Base-by-base conservation (phyloP, 1,140 invertebrate genomes). In the Thereuonema tuberculata region DNA sequence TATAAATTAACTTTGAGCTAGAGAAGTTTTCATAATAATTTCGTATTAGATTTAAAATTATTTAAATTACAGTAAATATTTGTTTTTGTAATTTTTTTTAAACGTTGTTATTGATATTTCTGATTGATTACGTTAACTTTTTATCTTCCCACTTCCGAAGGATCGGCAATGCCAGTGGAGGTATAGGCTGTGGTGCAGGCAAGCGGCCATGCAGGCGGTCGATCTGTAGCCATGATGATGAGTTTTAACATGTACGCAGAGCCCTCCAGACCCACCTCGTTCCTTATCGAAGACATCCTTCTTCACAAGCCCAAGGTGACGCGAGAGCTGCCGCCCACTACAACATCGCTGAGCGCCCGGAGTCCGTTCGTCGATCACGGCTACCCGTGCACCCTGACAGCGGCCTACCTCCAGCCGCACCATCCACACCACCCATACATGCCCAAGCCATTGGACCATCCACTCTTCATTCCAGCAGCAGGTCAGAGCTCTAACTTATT, bases 261-360 rank as follows among this genome's bases (percentile, higher is more conserved):
- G 17, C 5, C 48, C 17, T 37, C 31, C 31, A 5, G 31, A 37
- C 31, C 31, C 48, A 84, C 83, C 1, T 84, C 85, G 15, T 85
- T 87, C 71, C 75, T 89, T 61, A 87, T 90, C 64, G 83, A 89
- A 66, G 87, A 89, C 65, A 89, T 89, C 58, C 72, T 89, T 1
- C 84, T 83, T 60, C 76, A 67, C 65, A 62, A 61, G 67, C 37
- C 64, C 60, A 17, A 65, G 63, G 59, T 47, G 57, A 52, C 64
- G 60, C 62, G 23, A 58, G 58, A 67, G 20, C 23, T 70, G 70
- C 14, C 59, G 66, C 20, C 69, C 75, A 27, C 69, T 70, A 5
- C 71, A 74, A 27, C 74, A 70, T 21, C 66, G 67, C 48, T 71
- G 70, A 48, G 54, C 29, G 28, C 61, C 29, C 70, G 66, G 29